Evolutionary conservation across 2,797 vertebrate genomes (phyloP).

Genomic region (Arrhamphus sclerolepis): DNA sequence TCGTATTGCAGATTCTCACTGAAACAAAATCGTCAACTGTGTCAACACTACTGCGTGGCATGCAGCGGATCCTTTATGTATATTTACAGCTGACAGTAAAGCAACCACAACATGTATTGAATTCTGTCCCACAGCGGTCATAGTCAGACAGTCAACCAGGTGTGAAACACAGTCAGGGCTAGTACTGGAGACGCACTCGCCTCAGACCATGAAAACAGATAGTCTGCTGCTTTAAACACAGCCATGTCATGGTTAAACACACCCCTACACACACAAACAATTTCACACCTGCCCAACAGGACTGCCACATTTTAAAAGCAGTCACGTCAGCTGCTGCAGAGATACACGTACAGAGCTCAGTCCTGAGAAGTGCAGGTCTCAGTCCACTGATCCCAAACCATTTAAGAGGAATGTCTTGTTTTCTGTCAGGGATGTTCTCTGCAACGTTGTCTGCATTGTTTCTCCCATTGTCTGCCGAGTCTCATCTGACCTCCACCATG

Average conservation of each 20-base stretch:
- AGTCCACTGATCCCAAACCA: constrained; percentile 77
- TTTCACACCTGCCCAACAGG: constrained; percentile 58
- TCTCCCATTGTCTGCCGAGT: constrained; percentile 55
- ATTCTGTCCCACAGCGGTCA: constrained; percentile 49
- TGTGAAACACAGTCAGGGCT: constrained; percentile 66
- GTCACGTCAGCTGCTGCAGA: constrained; percentile 64
- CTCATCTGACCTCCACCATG: constrained; percentile 68
- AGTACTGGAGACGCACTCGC: constrained; percentile 38
- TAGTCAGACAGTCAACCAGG: constrained; percentile 70
- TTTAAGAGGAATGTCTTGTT: constrained; percentile 78
- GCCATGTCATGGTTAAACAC: constrained; percentile 71
- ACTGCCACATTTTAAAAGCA: constrained; percentile 65
- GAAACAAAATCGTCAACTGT: constrained; percentile 3
- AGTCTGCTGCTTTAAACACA: constrained; percentile 71
- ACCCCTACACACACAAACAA: constrained; percentile 49
- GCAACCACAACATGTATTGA: constrained; percentile 35
- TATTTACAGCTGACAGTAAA: constrained; percentile 29
- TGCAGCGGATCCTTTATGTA: constrained; percentile 6
- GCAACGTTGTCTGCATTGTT: constrained; percentile 57
- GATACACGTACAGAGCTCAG: constrained; percentile 34
- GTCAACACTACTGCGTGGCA: constrained; percentile 5
- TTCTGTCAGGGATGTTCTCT: constrained; percentile 76
- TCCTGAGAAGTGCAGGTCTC: constrained; percentile 69
- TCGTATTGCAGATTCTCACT: constrained; percentile 10
- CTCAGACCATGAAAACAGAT: constrained; percentile 73